A percentile compares a stretch with the other conserved stretches of the same genome.
phyloP scores from a whole-genome alignment of 2,888 invertebrate genomes.

The Patella ulyssiponensis region DNA sequence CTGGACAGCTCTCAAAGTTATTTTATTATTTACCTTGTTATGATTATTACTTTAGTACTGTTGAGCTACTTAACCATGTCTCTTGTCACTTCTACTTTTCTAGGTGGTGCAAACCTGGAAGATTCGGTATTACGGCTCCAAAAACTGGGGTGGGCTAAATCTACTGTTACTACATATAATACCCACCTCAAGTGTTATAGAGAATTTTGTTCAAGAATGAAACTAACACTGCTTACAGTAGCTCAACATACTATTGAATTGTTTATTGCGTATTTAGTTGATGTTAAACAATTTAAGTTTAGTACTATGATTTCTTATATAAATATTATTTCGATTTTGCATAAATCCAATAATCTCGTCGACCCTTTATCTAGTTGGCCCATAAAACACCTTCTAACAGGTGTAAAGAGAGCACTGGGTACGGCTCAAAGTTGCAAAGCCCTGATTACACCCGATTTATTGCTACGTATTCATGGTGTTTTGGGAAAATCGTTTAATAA shows the following conservation, averaged over 20 bases:
- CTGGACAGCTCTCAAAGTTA: too few relatives aligned
- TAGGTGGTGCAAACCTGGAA: background rate
- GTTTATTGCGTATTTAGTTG: too few relatives aligned
- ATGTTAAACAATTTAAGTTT: too few relatives aligned
- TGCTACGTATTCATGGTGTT: background rate
- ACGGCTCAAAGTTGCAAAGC: background rate
- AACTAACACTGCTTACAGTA: too few relatives aligned
- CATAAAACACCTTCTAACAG: background rate
- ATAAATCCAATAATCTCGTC: background rate
- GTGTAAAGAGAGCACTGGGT: background rate
- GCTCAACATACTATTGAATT: too few relatives aligned
- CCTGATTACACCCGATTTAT: background rate
- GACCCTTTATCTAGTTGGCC: background rate
- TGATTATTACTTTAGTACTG: background rate
- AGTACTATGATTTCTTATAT: too few relatives aligned
- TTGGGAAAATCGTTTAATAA: background rate
- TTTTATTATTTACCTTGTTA: too few relatives aligned
- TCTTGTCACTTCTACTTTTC: background rate
- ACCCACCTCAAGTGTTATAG: too few relatives aligned
- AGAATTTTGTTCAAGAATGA: too few relatives aligned
- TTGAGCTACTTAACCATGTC: background rate
- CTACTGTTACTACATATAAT: too few relatives aligned
- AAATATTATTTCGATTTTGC: too few relatives aligned
- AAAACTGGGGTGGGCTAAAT: background rate
- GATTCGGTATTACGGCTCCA: background rate